These are phyloP conservation scores for Strix aluco DNA, from an alignment of 2,113 vertebrate genomes.

Conservation along the genomic window DNA sequence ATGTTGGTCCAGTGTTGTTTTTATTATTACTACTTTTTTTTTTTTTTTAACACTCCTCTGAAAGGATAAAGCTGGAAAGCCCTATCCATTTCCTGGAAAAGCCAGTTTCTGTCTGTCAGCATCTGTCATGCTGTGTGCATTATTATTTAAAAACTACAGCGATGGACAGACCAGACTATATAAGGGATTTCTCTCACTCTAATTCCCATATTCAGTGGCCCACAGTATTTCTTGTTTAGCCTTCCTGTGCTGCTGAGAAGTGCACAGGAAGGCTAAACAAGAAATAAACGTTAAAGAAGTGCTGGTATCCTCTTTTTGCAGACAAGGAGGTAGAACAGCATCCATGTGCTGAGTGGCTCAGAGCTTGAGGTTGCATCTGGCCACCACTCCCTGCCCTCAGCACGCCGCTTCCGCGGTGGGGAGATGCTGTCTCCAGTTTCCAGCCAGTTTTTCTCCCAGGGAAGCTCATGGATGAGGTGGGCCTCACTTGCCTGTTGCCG, in stretches of 20 bases:
- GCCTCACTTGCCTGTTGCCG: rapidly evolving
- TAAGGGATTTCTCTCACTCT: background rate
- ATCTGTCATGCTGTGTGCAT: background rate
- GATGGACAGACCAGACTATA: background rate
- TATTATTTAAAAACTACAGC: background rate
- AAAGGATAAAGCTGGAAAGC: background rate
- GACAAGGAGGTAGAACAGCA: background rate
- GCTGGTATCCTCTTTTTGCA: background rate
- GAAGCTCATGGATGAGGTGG: background rate
- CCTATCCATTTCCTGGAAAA: background rate
- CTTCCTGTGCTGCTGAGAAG: background rate
- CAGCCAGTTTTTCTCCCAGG: background rate
- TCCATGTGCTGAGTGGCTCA: background rate
- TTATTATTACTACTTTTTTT: background rate
- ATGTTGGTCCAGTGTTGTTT: background rate
- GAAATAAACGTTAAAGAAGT: background rate
- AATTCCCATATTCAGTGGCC: background rate
- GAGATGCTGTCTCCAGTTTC: background rate
- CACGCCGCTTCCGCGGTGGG: rapidly evolving
- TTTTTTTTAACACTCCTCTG: background rate
- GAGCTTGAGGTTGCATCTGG: background rate
- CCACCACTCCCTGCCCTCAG: background rate
- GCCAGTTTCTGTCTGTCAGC: background rate
- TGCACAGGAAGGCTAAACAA: background rate
- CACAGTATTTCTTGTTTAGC: background rate